Conservation (phyloP, 2,888 invertebrate genomes). For the Dendrolimus houi region DNA sequence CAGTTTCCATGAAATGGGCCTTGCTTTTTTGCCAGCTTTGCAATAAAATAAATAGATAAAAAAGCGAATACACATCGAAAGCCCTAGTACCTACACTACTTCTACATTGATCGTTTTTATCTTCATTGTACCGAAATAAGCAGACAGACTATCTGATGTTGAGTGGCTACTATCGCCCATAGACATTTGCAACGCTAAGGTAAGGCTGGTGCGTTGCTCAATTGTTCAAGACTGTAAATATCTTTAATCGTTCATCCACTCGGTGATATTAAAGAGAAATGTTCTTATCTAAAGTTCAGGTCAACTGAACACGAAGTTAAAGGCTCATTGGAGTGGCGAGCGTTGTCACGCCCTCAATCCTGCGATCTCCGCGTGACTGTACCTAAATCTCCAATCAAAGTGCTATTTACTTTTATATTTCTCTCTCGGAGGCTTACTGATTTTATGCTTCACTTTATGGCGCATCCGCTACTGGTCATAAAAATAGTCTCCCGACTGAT, state of each 20-base stretch:
- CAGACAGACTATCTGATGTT: no score
- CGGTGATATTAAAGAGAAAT: constrained; percentile 15
- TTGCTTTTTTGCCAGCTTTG: no score
- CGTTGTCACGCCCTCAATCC: constrained; percentile 29
- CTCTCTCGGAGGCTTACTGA: constrained; percentile 58
- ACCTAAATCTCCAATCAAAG: constrained; percentile 59
- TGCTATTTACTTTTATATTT: constrained; percentile 70
- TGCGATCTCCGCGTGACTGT: constrained; percentile 10
- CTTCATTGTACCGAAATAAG: no score
- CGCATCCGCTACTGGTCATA: constrained; percentile 64
- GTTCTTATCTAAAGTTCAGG: constrained; percentile 31
- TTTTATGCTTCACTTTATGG: constrained; percentile 67
- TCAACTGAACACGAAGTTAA: constrained; percentile 32
- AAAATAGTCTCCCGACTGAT: constrained; percentile 66
- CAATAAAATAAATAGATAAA: no score
- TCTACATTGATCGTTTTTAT: no score
- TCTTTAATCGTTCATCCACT: not conserved
- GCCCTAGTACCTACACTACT: no score
- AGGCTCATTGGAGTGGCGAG: constrained; percentile 37
- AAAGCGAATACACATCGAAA: no score
- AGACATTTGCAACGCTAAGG: no score
- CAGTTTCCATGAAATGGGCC: no score
- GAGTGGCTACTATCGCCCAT: no score
- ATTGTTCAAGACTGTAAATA: no score
- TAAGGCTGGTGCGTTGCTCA: no score